Conservation (phyloP, 2,113 vertebrate genomes). For the Sylvilagus bachmani region DNA sequence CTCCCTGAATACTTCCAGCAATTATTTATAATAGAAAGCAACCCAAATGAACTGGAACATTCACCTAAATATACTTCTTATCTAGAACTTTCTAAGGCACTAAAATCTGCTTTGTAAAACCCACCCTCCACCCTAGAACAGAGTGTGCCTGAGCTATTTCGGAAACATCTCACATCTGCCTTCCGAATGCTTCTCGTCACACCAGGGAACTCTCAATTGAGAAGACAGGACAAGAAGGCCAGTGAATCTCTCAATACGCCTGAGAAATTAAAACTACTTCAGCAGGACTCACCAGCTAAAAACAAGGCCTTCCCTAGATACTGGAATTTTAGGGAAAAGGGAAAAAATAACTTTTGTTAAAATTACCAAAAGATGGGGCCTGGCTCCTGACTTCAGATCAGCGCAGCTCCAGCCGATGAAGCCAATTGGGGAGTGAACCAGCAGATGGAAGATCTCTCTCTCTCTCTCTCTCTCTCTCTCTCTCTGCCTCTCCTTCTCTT, state of each 20-base stretch:
- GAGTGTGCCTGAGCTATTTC: not conserved
- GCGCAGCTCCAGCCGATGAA: too few species aligned
- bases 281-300: not conserved
- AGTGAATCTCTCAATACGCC: slow-evolving; percentile 24
- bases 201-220: slow-evolving; percentile 9
- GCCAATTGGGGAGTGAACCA: too few species aligned
- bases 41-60: not conserved
- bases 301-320: not conserved
- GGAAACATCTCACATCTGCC: slow-evolving; percentile 47
- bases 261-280: slow-evolving; percentile 32
- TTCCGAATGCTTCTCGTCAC: slow-evolving; percentile 52
- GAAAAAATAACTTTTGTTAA: slow-evolving; percentile 23
- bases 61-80: not conserved
- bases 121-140: slow-evolving; percentile 21
- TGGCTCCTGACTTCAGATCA: too few species aligned
- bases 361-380: slow-evolving; percentile 1
- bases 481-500: too few species aligned
- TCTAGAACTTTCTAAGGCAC: slow-evolving; percentile 32
- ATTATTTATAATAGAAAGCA: slow-evolving; percentile 11
- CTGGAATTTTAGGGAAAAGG: not conserved
- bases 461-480: too few species aligned
- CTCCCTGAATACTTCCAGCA: not conserved
- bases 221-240: slow-evolving; percentile 31
- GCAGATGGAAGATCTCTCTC: too few species aligned
- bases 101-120: slow-evolving; percentile 64